These are phyloP conservation scores for Harpagifer antarcticus DNA, from an alignment of 2,797 vertebrate genomes.

Conservation along the genomic window DNA sequence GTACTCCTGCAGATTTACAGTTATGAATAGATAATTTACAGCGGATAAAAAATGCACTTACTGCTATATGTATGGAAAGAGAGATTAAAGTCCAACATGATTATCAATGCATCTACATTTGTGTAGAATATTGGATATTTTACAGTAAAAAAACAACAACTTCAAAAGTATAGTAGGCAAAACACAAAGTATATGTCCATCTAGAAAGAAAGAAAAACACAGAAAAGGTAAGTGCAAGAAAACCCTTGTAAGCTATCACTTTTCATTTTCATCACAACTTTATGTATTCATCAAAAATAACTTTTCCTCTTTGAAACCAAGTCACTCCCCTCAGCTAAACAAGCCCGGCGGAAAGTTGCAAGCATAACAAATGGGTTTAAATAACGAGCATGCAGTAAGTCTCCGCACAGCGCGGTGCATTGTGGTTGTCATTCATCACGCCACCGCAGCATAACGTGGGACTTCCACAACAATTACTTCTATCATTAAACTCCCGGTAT, in stretches of 20 bases:
- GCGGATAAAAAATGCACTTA: constrained; percentile 7
- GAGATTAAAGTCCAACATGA: neutral
- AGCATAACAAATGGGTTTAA: constrained; percentile 72
- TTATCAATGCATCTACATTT: neutral
- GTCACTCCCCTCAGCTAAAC: constrained; percentile 44
- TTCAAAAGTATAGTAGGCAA: too few relatives aligned
- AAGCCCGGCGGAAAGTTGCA: constrained; percentile 59
- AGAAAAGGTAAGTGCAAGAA: too few relatives aligned
- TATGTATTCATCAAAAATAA: constrained; percentile 27
- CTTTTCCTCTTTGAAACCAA: constrained; percentile 34
- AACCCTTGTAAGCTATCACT: too few relatives aligned
- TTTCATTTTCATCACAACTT: constrained; percentile 1
- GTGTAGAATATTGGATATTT: neutral
- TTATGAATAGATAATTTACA: constrained; percentile 34
- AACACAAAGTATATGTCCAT: too few relatives aligned
- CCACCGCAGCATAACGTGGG: constrained; percentile 69
- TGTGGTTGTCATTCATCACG: constrained; percentile 75
- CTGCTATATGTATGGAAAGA: neutral
- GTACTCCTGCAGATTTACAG: constrained; percentile 48
- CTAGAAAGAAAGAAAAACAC: neutral
- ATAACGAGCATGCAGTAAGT: constrained; percentile 67
- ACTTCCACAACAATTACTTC: constrained; percentile 80
- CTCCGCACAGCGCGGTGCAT: constrained; percentile 66
- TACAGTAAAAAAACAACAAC: too few relatives aligned
- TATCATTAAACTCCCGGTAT: constrained; percentile 75